Evolutionary conservation across 2,113 vertebrate species (phyloP).

Genomic region (Cyprinus carpio): DNA sequence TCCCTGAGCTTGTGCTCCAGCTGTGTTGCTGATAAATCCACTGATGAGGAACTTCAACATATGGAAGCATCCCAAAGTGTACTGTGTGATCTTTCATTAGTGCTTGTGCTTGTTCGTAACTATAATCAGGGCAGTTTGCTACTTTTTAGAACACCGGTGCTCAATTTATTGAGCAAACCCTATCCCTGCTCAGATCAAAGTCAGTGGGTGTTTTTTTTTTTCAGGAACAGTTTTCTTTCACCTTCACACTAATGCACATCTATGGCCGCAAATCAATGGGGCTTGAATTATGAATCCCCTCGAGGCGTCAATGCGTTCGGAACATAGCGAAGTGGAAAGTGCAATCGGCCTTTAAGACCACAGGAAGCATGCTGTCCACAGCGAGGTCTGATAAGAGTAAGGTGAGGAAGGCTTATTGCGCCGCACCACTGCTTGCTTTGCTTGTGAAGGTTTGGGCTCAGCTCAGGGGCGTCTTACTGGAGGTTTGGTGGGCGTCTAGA

Average conservation of each 20-base stretch:
- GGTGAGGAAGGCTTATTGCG: slow-evolving; percentile 16
- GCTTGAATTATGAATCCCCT: slow-evolving; percentile 56
- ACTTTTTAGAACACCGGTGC: background rate
- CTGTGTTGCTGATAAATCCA: slow-evolving; percentile 18
- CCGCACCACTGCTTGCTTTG: background rate
- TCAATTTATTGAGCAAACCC: background rate
- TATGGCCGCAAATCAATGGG: slow-evolving; percentile 49
- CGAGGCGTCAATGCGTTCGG: slow-evolving; percentile 40
- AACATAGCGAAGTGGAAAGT: slow-evolving; percentile 27
- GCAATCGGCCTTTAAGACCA: slow-evolving; percentile 47
- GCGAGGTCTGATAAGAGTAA: slow-evolving; percentile 17
- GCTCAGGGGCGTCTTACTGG: background rate
- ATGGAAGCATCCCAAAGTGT: slow-evolving; percentile 30
- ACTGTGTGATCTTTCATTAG: slow-evolving; percentile 29
- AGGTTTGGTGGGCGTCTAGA: background rate
- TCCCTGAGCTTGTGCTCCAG: slow-evolving; percentile 29
- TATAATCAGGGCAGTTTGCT: background rate
- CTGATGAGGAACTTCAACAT: slow-evolving; percentile 34
- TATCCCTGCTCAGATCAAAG: slow-evolving; percentile 13
- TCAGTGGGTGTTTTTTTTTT: background rate
- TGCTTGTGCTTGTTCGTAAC: background rate
- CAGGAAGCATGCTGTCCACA: slow-evolving; percentile 44
- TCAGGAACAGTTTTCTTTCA: slow-evolving; percentile 21
- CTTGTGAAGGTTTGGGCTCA: background rate
- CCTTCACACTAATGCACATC: slow-evolving; percentile 51